phyloP scores from a whole-genome alignment of 2,113 vertebrate genomes.

The Oreochromis tanganicae region DNA sequence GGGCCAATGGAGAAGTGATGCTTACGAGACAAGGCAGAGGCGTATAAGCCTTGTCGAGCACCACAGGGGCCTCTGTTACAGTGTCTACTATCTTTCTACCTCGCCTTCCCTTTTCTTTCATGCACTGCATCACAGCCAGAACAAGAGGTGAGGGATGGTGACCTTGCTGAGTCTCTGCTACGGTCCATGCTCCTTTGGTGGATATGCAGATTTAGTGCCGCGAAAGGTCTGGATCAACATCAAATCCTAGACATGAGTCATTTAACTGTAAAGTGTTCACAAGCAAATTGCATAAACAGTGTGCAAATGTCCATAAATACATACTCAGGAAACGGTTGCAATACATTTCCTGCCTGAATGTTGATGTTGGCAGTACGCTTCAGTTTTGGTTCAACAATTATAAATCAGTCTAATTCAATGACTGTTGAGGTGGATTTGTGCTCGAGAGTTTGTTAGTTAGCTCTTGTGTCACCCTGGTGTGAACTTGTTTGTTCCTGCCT shows the following conservation, averaged over 20 bases:
- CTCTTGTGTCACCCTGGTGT: slow-evolving; percentile 1
- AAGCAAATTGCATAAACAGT: neutral
- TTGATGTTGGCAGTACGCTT: neutral
- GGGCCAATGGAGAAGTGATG: slow-evolving; percentile 47
- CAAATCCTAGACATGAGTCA: neutral
- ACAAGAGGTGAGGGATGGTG: neutral
- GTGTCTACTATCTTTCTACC: neutral
- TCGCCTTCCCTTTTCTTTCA: neutral
- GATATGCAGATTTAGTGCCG: neutral
- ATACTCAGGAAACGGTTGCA: neutral
- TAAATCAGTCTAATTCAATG: slow-evolving; percentile 2
- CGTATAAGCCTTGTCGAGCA: slow-evolving; percentile 19
- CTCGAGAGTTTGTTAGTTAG: slow-evolving; percentile 7
- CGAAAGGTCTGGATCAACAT: neutral
- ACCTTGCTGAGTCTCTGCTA: neutral
- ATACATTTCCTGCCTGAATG: neutral
- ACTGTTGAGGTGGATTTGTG: neutral
- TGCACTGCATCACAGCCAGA: neutral
- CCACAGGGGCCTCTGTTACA: slow-evolving; percentile 28
- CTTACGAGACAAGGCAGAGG: slow-evolving; percentile 58
- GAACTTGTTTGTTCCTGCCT: slow-evolving; percentile 24
- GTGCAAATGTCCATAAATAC: neutral
- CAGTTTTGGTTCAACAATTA: neutral
- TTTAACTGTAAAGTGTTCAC: neutral
- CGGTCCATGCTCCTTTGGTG: neutral